phyloP scores from a whole-genome alignment of 2,797 vertebrate species.

The Pampus argenteus region DNA sequence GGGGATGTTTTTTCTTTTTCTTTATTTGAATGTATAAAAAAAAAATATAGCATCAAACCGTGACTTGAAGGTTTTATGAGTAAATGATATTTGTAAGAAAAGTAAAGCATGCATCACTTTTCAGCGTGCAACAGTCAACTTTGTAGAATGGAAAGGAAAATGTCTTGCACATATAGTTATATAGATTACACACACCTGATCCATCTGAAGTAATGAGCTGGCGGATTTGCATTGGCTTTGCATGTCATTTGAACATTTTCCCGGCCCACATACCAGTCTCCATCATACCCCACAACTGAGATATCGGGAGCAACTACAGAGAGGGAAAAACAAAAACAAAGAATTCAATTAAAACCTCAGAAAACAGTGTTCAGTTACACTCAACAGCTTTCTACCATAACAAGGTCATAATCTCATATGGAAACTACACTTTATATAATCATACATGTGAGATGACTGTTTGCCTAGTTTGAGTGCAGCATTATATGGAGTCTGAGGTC shows the following conservation, averaged over 20 bases:
- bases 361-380: not conserved
- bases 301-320: slow-evolving; percentile 94
- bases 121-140: not conserved
- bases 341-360: not conserved
- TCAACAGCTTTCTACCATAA: not conserved
- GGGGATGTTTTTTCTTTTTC: not conserved
- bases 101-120: not conserved
- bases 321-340: slow-evolving; percentile 2
- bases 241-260: slow-evolving; percentile 94
- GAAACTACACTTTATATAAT: slow-evolving; percentile 15
- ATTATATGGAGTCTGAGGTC: slow-evolving; percentile 25
- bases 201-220: slow-evolving; percentile 94
- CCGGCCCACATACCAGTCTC: slow-evolving; percentile 95
- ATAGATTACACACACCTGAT: slow-evolving; percentile 87
- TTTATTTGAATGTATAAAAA: not conserved
- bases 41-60: not conserved
- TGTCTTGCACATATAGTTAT: slow-evolving; percentile 68
- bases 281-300: slow-evolving; percentile 94
- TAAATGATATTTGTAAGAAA: not conserved
- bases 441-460: slow-evolving; percentile 15
- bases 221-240: slow-evolving; percentile 96
- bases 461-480: slow-evolving; percentile 29
- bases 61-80: slow-evolving; percentile 4
- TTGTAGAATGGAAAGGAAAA: not conserved
- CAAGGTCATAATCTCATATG: not conserved